These are phyloP conservation scores for Esox niger DNA, from an alignment of 2,113 vertebrate species.

Conservation along the genomic window DNA sequence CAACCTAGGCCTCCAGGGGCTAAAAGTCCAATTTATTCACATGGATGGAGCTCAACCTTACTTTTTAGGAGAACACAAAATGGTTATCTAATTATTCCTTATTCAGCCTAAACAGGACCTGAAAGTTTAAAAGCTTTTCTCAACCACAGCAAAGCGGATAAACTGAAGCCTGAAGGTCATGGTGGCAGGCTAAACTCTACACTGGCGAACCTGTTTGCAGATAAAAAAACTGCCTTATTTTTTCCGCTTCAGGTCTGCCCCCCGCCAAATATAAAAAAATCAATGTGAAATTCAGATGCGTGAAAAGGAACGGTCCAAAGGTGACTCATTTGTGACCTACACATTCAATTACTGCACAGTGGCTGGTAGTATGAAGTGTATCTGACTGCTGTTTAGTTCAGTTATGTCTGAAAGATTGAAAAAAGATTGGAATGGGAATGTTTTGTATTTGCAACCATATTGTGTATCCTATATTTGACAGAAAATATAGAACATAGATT, in stretches of 20 bases:
- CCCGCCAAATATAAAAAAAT: constrained; percentile 67
- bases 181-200: constrained; percentile 69
- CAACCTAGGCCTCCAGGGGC: too few relatives aligned
- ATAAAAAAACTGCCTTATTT: constrained; percentile 78
- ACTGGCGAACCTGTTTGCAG: constrained; percentile 71
- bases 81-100: constrained; percentile 5
- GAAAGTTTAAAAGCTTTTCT: constrained; percentile 29
- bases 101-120: constrained; percentile 7
- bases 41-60: background rate
- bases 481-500: background rate
- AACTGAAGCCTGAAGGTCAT: constrained; percentile 82
- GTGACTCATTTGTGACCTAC: constrained; percentile 52
- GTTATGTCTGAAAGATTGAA: constrained; percentile 11
- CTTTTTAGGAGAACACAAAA: constrained; percentile 2
- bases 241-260: constrained; percentile 59
- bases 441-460: constrained; percentile 6
- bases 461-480: background rate
- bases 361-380: too few relatives aligned
- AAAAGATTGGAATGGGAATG: constrained; percentile 19
- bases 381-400: too few relatives aligned
- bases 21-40: too few relatives aligned
- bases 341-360: constrained; percentile 49
- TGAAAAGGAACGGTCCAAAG: constrained; percentile 48
- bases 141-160: constrained; percentile 33
- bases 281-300: constrained; percentile 56